phyloP scores from a whole-genome alignment of 2,113 vertebrate genomes.

The Pluvialis apricaria region DNA sequence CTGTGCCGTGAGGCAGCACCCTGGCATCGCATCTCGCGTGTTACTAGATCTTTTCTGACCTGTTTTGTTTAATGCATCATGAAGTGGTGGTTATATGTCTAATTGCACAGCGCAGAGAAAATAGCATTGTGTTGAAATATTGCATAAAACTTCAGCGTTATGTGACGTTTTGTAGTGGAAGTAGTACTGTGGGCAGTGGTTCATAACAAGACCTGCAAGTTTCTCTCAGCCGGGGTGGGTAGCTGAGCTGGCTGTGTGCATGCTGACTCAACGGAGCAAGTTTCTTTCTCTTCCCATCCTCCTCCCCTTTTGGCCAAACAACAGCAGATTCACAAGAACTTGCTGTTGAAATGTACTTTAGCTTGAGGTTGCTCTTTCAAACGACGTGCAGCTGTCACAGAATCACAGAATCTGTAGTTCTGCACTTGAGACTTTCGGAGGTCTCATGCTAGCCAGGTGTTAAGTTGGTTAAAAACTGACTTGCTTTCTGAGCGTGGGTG shows the following conservation, averaged over 20 bases:
- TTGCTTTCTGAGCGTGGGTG: background rate
- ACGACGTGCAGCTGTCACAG: accelerated
- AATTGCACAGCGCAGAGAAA: background rate
- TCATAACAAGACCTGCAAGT: slow-evolving; percentile 27
- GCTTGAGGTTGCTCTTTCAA: background rate
- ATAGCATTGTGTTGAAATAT: background rate
- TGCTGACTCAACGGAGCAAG: slow-evolving; percentile 18
- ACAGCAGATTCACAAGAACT: background rate
- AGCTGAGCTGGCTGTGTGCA: background rate
- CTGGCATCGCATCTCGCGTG: background rate
- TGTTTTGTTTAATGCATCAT: background rate
- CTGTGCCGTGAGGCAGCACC: background rate
- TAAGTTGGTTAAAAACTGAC: background rate
- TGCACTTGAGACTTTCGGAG: background rate
- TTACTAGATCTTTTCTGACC: background rate
- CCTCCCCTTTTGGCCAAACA: background rate
- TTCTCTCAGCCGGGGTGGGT: background rate
- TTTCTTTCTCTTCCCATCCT: background rate
- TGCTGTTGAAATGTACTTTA: background rate
- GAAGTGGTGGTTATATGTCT: background rate
- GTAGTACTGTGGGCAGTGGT: background rate
- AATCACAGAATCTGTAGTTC: too few relatives aligned
- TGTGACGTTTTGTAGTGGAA: background rate
- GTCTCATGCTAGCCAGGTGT: background rate
- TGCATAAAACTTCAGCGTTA: background rate